Percentiles rank a stretch among this genome's conserved stretches.
Conservation (phyloP, 2,888 invertebrate genomes). For the Synergus gifuensis region DNA sequence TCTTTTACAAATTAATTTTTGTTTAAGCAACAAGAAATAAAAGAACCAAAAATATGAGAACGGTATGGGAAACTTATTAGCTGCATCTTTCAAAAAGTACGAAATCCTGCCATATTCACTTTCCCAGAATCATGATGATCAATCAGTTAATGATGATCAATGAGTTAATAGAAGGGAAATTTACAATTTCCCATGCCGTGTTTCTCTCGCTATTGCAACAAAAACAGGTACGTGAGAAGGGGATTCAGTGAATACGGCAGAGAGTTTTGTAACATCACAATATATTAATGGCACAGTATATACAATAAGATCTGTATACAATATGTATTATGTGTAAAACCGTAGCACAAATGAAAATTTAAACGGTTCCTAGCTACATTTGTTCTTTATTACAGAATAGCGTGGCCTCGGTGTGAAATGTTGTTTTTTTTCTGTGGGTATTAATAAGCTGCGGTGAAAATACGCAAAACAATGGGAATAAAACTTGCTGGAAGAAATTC, state of each 20-base stretch:
- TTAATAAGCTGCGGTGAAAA: neutral
- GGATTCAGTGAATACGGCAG: conserved; percentile 75
- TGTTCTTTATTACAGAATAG: conserved; percentile 52
- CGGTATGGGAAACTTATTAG: conserved; percentile 49
- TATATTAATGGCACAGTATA: conserved; percentile 62
- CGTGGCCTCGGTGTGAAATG: conserved; percentile 71
- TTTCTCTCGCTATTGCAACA: conserved; percentile 46
- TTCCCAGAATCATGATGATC: conserved; percentile 41
- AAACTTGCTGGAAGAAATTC: neutral
- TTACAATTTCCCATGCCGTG: conserved; percentile 53
- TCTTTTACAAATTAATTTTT: neutral
- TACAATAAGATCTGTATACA: conserved; percentile 61
- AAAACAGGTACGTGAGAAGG: conserved; percentile 57
- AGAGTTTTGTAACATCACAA: conserved; percentile 67
- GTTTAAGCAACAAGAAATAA: neutral
- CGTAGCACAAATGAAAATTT: neutral
- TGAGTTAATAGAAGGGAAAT: neutral
- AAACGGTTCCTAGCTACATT: neutral
- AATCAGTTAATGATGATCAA: neutral
- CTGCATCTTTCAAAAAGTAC: neutral
- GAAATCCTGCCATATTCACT: conserved; percentile 55
- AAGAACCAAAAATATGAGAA: conserved; percentile 18
- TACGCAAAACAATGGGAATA: neutral
- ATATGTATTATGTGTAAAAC: conserved; percentile 44
- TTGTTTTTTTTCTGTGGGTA: conserved; percentile 28